Base-by-base conservation (phyloP, 2,888 invertebrate species). In the Bugulina stolonifera region DNA sequence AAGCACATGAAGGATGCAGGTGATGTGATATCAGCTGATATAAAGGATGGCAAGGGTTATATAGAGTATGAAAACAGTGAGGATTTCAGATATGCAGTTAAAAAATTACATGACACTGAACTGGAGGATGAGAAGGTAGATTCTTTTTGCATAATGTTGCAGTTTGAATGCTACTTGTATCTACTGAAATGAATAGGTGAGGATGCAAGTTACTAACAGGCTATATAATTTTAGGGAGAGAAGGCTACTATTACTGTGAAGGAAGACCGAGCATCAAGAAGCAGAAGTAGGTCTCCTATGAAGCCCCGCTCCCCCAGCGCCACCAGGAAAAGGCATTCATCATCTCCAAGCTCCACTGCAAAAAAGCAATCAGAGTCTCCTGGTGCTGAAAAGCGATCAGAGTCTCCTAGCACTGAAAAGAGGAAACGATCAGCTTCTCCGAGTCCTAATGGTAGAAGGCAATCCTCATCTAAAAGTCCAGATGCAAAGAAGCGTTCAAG, bases 1-100 rank as follows among this genome's bases (percentile, higher is more conserved):
- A 98, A 99, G 86, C 98, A 99, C 85, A 98, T 98, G 97, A 89
- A 98, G 71, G 98, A 98, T 85, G 98, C 98, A 0, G 98, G 99
- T 18, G 98, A 99, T 86, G 97, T 99, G 2, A 97, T 97, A 86
- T 99, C 95, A 86, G 96, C 98, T 0, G 98, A 99, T 87, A 93
- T 95, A 0, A 96, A 96, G 85, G 98, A 99, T 85, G 97, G 99
- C 74, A 94, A 96, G 0, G 99, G 99, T 0, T 96, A 98, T 5
- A 98, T 99, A 0, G 99, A 99, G 85, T 99, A 97, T 86, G 87
- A 97, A 69, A 89, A 96, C 10, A 92, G 93, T 79, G 98, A 99
- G 82, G 99, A 99, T 83, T 98, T 99, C 96, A 97, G 97, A 86
- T 98, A 99, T 85, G 99, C 99, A 0, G 92, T 97, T 72, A 94